A percentile compares a stretch with the other conserved stretches of the same genome.
Conservation (phyloP, 2,888 invertebrate genomes). For the Erynnis tages region DNA sequence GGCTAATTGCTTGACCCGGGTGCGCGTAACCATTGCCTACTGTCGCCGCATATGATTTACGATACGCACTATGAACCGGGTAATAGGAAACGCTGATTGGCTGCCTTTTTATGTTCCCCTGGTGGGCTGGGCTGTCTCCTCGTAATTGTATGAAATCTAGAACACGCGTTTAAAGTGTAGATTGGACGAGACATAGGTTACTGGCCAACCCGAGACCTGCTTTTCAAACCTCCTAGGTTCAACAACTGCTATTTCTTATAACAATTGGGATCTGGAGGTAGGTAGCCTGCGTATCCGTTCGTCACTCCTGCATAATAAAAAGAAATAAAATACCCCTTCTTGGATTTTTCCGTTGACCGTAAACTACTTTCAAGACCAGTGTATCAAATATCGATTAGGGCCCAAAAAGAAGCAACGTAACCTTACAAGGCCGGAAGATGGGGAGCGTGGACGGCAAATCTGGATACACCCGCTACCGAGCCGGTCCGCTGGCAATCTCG, state of each 20-base stretch:
- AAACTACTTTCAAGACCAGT: neutral
- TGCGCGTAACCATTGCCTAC: constrained; percentile 33
- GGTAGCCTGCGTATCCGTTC: too few relatives aligned
- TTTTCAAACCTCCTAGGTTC: too few relatives aligned
- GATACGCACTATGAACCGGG: constrained; percentile 28
- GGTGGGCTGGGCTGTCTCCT: too few relatives aligned
- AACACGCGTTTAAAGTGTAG: too few relatives aligned
- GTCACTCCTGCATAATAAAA: too few relatives aligned
- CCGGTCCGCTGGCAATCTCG: constrained; percentile 37
- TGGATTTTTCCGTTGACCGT: neutral
- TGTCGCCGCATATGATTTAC: constrained; percentile 35
- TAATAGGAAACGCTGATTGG: constrained; percentile 27
- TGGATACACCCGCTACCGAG: constrained; percentile 42
- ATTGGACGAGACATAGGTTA: too few relatives aligned
- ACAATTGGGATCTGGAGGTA: too few relatives aligned
- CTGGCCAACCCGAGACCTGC: too few relatives aligned
- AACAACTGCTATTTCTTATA: too few relatives aligned
- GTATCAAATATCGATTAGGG: constrained; percentile 19
- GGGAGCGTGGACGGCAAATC: constrained; percentile 45
- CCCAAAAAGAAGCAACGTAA: constrained; percentile 26
- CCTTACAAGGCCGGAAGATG: constrained; percentile 47
- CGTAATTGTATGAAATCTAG: too few relatives aligned
- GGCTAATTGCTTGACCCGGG: constrained; percentile 38
- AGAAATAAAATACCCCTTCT: too few relatives aligned
- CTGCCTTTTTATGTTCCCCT: too few relatives aligned